Evolutionary conservation across 2,113 vertebrate genomes (phyloP).

Genomic region (Catharus fuscescens): DNA sequence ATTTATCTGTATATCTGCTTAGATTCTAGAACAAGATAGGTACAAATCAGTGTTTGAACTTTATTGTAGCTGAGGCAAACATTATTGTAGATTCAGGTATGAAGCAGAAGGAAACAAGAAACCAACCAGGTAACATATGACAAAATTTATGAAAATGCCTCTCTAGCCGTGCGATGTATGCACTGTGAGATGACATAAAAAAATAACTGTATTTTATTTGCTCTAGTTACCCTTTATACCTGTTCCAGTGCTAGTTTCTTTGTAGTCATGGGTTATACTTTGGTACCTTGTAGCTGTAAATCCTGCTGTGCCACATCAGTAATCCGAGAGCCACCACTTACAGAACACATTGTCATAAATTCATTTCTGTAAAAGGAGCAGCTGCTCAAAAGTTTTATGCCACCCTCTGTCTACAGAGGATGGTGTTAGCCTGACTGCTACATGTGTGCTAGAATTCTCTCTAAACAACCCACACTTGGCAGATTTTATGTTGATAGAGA

Average conservation of each 20-base stretch:
- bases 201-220: neutral
- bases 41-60: neutral
- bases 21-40: neutral
- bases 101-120: neutral
- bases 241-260: neutral
- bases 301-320: neutral
- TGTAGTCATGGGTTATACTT: neutral
- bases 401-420: constrained; percentile 1
- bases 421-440: constrained; percentile 33
- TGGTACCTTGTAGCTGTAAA: neutral
- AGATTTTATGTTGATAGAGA: constrained; percentile 31
- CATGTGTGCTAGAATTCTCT: constrained; percentile 42
- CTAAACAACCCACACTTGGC: constrained; percentile 38
- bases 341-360: neutral
- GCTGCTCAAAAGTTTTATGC: constrained; percentile 7
- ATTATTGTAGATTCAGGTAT: neutral
- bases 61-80: neutral
- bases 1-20: neutral
- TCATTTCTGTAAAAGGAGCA: constrained; percentile 6
- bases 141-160: neutral
- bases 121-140: neutral
- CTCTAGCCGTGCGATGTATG: neutral
- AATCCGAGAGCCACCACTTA: neutral
- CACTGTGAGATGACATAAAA: neutral
- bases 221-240: neutral